Conservation (phyloP, 2,888 invertebrate species). For the Acrobasis repandana region DNA sequence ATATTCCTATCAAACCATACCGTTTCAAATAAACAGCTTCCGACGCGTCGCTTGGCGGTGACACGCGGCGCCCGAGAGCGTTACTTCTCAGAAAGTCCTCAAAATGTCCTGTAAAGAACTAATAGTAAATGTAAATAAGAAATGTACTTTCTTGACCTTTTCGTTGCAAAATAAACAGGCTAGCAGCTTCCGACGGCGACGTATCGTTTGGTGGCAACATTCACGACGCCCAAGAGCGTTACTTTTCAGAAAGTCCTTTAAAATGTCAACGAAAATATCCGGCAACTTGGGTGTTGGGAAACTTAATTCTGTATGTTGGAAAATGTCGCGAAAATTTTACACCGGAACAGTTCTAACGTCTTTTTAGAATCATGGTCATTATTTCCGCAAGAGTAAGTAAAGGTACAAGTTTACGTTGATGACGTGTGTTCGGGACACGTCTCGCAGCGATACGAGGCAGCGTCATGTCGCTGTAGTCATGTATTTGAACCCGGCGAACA, state of each 20-base stretch:
- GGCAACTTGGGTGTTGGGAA: not conserved
- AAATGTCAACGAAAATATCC: slow-evolving; percentile 11
- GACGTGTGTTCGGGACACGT: too few species aligned
- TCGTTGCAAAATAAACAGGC: not conserved
- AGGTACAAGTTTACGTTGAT: too few species aligned
- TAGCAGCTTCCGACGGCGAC: not conserved
- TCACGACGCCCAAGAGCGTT: not conserved
- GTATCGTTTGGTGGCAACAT: slow-evolving; percentile 3
- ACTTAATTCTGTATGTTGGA: slow-evolving; percentile 1
- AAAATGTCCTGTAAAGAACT: too few species aligned
- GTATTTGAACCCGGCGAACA: too few species aligned
- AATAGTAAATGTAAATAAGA: not conserved
- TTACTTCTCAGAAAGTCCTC: too few species aligned
- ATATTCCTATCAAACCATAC: not conserved
- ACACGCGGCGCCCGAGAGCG: not conserved
- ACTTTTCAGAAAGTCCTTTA: slow-evolving; percentile 13
- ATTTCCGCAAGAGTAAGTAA: too few species aligned
- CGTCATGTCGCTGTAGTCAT: too few species aligned
- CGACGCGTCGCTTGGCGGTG: slow-evolving; percentile 6
- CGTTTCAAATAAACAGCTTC: not conserved
- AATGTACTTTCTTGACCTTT: not conserved
- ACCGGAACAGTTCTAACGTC: not conserved
- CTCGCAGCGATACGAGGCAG: too few species aligned
- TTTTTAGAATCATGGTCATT: too few species aligned
- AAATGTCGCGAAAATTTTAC: not conserved